These are phyloP conservation scores for Nephrotoma appendiculata DNA, from an alignment of 2,888 invertebrate species.

Conservation along the genomic window DNA sequence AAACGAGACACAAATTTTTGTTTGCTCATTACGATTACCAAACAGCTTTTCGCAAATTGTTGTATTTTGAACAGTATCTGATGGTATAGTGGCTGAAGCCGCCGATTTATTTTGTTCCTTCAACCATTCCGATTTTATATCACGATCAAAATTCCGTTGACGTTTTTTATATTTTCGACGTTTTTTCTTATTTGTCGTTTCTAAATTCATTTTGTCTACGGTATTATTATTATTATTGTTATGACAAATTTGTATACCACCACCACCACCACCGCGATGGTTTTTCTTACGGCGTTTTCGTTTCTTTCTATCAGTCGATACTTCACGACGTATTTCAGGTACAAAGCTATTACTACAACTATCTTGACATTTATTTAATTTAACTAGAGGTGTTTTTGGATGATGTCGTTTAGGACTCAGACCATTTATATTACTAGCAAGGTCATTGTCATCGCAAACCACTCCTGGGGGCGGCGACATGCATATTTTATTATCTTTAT, in stretches of 20 bases:
- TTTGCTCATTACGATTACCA: neutral
- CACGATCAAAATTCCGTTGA: slow-evolving; percentile 34
- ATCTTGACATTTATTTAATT: neutral
- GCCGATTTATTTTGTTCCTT: neutral
- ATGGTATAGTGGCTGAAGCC: neutral
- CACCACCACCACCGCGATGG: neutral
- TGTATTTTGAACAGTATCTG: neutral
- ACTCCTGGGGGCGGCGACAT: neutral
- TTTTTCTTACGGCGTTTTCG: slow-evolving; percentile 30
- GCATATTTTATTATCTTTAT: neutral
- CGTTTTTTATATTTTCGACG: slow-evolving; percentile 30
- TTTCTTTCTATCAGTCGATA: slow-evolving; percentile 28
- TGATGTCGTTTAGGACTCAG: neutral
- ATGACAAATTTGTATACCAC: slow-evolving; percentile 34
- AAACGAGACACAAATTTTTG: neutral
- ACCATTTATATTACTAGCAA: neutral
- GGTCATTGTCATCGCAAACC: neutral
- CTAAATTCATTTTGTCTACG: neutral
- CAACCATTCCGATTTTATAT: slow-evolving; percentile 27
- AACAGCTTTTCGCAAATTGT: neutral
- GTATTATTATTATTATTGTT: slow-evolving; percentile 26
- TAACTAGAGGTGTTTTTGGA: neutral
- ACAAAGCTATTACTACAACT: neutral
- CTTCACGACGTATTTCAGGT: slow-evolving; percentile 34
- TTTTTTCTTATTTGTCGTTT: slow-evolving; percentile 35